Evolutionary conservation across 64 coral and sea anemone species (phyloP), one percentile per base, ranked within the genome.

Genomic region (Actinia equina): DNA sequence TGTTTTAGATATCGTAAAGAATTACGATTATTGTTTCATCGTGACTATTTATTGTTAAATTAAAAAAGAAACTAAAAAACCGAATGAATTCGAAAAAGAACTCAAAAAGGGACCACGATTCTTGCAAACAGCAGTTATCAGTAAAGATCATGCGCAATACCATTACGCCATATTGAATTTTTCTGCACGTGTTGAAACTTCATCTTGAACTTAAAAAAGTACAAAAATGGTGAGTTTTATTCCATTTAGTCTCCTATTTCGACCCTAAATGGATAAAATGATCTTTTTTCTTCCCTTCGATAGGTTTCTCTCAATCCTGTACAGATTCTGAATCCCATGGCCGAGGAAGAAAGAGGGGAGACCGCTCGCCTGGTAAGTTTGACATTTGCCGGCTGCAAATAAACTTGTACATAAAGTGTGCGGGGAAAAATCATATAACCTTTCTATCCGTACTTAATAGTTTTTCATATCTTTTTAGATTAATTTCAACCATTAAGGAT

Each of bases 231-330:
- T 98, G 83, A 20, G 80, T 89, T 83, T 92, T 18, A 13, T 74
- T 15, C 27, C 14, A 16, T 11, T 67, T 87, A 5, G 27, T 44
- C 52, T 19, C 7, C 0, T 20, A 52, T 46, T 52, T 5, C 13
- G 30, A 58, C 60, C 51, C 30, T 52, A 42, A 17, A 51, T 15
- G 22, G 64, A 58, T 52, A 87, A 77, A 42, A 59, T 65, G 56
- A 87, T 7, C 30, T 45, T 12, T 77, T 10, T 71, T 55, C 30
- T 52, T 20, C 54, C 69, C 88, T 86, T 77, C 78, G 15, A 77
- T 52, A 99, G 97, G 97, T 99, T 44, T 99, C 97, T 20, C 87
- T 99, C 16, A 99, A 99, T 80, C 97, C 97, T 79, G 97, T 99
- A 1, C 93, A 94, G 85, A 99, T 99, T 93, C 82, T 99, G 1